Base-by-base conservation (phyloP, 2,888 invertebrate species). In the Leuctra nigra region DNA sequence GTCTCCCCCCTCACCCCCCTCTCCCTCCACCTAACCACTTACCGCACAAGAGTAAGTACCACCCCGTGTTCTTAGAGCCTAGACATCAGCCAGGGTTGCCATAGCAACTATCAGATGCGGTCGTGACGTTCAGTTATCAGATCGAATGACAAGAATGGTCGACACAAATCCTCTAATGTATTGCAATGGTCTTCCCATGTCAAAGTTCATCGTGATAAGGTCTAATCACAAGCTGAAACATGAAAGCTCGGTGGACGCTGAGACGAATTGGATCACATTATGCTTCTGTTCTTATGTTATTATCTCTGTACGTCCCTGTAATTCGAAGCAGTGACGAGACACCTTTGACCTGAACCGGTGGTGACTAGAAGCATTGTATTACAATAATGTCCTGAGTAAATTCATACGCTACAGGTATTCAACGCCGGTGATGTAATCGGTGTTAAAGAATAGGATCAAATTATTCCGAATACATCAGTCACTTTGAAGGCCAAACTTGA, bases 151-250 rank as follows among this genome's bases (percentile, higher is more conserved):
- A 25, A n/a, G 25, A 25, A 47, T 25, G 47, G 47, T 25, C 3
- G 25, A 47, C 46, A 46, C 47, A 47, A 47, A 47, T 47, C 47
- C 47, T 25, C 47, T 47, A 47, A 47, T 47, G 47, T 47, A 47
- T 47, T 47, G 47, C 47, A 23, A 47, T 23, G 25, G 25, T 24
- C 47, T 7, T 25, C 29, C 47, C 16, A 18, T 25, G 47, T 47
- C 47, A 47, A 16, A 25, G 47, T 24, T 47, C 47, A 47, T 47
- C 47, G 29, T n/a, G 47, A 47, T 47, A 47, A 23, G 47, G 29
- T 47, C 25, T 16, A 25, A 47, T 47, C 47, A 47, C 47, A 25
- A 47, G 25, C 13, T 16, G 16, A 25, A 16, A 47, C 25, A 47
- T 47, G 47, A 47, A 47, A 47, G 47, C 47, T 47, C 23, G 16